These are phyloP conservation scores for Eutolmus rufibarbis DNA, from an alignment of 2,888 invertebrate species.

Conservation along the genomic window DNA sequence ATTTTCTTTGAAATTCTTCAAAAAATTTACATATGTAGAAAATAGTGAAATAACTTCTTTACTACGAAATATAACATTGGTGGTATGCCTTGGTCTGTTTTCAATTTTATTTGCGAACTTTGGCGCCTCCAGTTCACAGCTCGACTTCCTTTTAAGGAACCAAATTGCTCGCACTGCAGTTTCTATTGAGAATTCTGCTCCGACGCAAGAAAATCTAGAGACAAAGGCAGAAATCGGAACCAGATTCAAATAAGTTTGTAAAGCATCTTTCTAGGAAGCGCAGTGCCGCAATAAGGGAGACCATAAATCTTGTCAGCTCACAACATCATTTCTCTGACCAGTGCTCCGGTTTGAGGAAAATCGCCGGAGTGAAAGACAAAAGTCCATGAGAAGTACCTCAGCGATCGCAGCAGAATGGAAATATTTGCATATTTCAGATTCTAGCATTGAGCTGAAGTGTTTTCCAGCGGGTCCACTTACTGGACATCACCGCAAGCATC, in stretches of 20 bases:
- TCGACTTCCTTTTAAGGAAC: background rate
- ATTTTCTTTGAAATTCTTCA: background rate
- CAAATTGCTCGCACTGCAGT: background rate
- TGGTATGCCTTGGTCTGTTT: background rate
- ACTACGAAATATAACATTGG: background rate
- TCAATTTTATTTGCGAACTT: background rate
- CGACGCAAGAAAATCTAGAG: background rate
- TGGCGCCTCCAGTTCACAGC: background rate
- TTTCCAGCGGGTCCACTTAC: conserved; percentile 16
- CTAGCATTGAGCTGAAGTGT: conserved; percentile 16
- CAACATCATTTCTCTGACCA: conserved; percentile 17
- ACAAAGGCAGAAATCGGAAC: conserved; percentile 5
- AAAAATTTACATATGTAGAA: background rate
- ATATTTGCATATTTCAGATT: conserved; percentile 13
- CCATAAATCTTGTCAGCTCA: conserved; percentile 23
- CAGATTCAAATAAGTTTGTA: conserved; percentile 24
- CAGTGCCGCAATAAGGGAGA: background rate
- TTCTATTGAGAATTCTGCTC: background rate
- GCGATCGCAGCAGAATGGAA: background rate
- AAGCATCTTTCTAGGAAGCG: background rate
- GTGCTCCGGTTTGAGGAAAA: conserved; percentile 4
- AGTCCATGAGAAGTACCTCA: background rate
- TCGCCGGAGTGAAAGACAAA: background rate
- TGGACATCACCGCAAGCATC: background rate
- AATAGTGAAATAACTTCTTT: background rate